Conservation (phyloP, 2,113 vertebrate species). For the Gopherus flavomarginatus region DNA sequence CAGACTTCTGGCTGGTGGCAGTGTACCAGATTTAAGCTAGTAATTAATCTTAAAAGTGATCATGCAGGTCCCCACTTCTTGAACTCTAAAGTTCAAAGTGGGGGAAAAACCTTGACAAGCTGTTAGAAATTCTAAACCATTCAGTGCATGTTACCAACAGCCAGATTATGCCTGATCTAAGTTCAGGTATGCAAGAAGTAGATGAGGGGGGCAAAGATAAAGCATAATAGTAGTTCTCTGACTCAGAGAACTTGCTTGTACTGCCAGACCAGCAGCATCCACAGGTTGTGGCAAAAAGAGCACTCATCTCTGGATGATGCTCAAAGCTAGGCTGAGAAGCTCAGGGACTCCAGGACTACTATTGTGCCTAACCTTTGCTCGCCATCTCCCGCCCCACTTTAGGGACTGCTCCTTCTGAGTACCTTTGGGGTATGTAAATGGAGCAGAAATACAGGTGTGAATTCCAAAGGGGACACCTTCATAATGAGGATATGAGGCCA, state of each 20-base stretch:
- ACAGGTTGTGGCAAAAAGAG: too few species aligned
- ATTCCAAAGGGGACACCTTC: not conserved
- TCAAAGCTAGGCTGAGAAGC: too few species aligned
- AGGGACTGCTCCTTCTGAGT: not conserved
- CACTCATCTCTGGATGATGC: too few species aligned
- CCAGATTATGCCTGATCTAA: not conserved
- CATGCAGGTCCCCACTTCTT: too few species aligned
- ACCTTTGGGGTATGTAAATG: not conserved
- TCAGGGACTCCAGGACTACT: not conserved
- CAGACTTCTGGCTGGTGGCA: too few species aligned
- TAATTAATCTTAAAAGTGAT: too few species aligned
- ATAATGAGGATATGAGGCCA: not conserved
- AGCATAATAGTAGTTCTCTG: too few species aligned
- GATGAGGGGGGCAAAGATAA: not conserved
- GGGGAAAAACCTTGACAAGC: too few species aligned
- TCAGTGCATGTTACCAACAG: not conserved
- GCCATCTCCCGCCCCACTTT: not conserved
- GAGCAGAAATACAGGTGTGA: not conserved
- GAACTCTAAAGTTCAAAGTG: too few species aligned
- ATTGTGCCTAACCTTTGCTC: not conserved
- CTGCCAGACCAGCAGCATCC: too few species aligned
- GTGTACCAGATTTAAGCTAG: too few species aligned
- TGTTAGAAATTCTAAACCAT: not conserved
- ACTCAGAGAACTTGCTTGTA: too few species aligned
- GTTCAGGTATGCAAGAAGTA: not conserved